These are phyloP conservation scores for Eudorcas thomsonii DNA, from an alignment of 2,113 vertebrate genomes.

Conservation along the genomic window DNA sequence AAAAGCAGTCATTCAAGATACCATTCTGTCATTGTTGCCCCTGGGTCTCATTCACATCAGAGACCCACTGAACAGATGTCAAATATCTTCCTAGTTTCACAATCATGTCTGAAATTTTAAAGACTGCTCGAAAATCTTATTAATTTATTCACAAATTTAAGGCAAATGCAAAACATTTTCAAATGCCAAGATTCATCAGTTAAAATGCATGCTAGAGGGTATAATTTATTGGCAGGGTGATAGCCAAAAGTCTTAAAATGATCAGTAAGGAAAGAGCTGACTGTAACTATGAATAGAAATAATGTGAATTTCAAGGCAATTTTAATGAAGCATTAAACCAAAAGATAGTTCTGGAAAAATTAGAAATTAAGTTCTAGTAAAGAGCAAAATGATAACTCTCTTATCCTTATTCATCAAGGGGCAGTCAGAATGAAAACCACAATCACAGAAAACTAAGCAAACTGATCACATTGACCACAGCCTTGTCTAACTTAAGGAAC, in stretches of 20 bases:
- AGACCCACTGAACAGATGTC: neutral
- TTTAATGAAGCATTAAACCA: neutral
- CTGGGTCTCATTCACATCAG: neutral
- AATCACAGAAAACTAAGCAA: neutral
- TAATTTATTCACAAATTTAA: neutral
- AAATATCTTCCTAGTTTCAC: neutral
- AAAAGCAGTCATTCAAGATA: neutral
- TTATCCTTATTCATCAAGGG: neutral
- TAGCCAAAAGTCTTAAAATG: neutral
- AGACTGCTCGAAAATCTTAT: neutral
- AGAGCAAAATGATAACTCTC: neutral
- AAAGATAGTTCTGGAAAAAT: neutral
- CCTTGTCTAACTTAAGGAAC: neutral
- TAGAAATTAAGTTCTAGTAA: neutral
- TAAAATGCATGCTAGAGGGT: neutral
- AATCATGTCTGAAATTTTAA: neutral
- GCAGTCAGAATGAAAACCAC: neutral
- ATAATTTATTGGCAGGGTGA: neutral
- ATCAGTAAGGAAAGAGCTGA: neutral
- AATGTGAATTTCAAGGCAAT: neutral
- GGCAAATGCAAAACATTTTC: neutral
- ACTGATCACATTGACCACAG: neutral
- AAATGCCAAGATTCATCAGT: neutral
- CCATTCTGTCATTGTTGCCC: neutral
- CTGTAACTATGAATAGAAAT: neutral